Base-by-base conservation (phyloP, 2,797 vertebrate species). In the Varecia variegata region DNA sequence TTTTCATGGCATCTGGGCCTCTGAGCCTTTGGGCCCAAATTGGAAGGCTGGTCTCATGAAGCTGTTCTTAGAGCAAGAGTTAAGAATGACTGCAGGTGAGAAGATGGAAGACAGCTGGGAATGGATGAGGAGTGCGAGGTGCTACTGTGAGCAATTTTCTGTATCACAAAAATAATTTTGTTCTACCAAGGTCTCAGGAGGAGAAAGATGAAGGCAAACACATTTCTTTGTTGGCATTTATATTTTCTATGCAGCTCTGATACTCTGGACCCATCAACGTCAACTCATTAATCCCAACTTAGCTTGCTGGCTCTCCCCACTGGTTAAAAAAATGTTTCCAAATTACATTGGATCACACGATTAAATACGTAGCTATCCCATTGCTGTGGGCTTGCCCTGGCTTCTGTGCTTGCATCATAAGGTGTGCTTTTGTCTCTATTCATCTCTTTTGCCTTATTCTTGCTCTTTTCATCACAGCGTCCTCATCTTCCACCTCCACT, bases 201-300 rank as follows among this genome's bases (percentile, higher is more conserved):
- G 92, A 40, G 56, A 84, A 81, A 89, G 85, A 74, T 94, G 87
- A 97, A 86, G 83, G 54, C 25, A 71, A 5, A 65, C 82, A 91
- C 86, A 90, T 88, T 96, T 97, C 82, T 94, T 88, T 74, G 68
- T 62, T 68, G 74, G 43, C 70, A 92, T 95, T 95, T 93, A 92
- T 94, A 60, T 90, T 95, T 97, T 58, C 32, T 95, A 90, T 95
- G 90, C 90, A 96, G 81, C 38, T 96, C 84, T 97, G 90, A 89
- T 91, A 91, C 79, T 96, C 79, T 94, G 88, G 70, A 58, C 67
- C 54, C 70, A 84, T 96, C 92, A 77, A 47, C 87, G 87, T 93
- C 92, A 96, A 87, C 83, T 96, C 88, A 97, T 93, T 89, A 88
- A 97, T 97, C 47, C 73, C 2, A n/a, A 89, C 47, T 87, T 96